Percentiles rank a stretch among this genome's conserved stretches.
These are phyloP conservation scores for Platynereis dumerilii DNA, from an alignment of 2,888 invertebrate genomes.

Conservation along the genomic window DNA sequence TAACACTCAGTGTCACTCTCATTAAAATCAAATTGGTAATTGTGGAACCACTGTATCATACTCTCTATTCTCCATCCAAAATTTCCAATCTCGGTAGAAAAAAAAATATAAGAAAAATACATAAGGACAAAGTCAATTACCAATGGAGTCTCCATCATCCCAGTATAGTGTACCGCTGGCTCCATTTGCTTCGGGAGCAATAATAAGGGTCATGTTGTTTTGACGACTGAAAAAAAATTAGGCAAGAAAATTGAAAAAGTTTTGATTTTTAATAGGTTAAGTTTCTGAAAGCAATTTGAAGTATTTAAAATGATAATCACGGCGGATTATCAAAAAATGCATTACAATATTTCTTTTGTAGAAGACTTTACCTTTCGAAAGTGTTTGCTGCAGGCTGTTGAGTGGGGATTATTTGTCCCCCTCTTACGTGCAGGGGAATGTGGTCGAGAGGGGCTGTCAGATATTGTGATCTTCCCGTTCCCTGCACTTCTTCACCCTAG, in stretches of 20 bases:
- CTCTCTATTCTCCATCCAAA: too few species aligned
- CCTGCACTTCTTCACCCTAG: too few species aligned
- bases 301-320: background rate
- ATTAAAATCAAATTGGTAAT: too few species aligned
- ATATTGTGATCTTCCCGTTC: too few species aligned
- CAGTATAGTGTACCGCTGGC: slow-evolving; percentile 35
- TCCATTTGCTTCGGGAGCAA: slow-evolving; percentile 29
- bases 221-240: slow-evolving; percentile 28
- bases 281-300: too few species aligned
- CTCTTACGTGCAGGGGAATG: slow-evolving; percentile 35
- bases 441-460: background rate
- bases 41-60: too few species aligned
- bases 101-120: too few species aligned
- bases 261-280: too few species aligned
- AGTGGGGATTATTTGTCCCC: slow-evolving; percentile 34
- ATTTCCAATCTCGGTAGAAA: too few species aligned
- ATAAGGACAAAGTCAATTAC: slow-evolving; percentile 16
- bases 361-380: slow-evolving; percentile 22
- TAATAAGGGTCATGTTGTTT: slow-evolving; percentile 32
- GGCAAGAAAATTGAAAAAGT: too few species aligned
- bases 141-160: slow-evolving; percentile 40
- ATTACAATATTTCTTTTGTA: background rate
- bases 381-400: slow-evolving; percentile 31
- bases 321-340: background rate
- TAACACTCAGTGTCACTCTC: too few species aligned